These are phyloP conservation scores for Stercorarius parasiticus DNA, from an alignment of 2,113 vertebrate species.

Conservation along the genomic window DNA sequence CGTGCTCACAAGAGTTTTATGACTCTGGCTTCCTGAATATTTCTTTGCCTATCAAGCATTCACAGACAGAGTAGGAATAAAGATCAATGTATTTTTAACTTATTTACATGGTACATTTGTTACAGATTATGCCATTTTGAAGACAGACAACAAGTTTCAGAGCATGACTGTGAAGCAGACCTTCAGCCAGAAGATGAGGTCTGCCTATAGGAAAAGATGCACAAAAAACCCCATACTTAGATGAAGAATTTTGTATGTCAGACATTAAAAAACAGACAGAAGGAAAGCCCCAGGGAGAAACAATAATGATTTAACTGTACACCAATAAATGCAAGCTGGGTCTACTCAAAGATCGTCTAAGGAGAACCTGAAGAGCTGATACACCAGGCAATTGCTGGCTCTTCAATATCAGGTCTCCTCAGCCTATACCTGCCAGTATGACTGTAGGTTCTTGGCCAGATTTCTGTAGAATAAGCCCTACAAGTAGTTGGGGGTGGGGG, in stretches of 20 bases:
- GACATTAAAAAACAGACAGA: not conserved
- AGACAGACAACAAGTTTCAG: not conserved
- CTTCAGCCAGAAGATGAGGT: not conserved
- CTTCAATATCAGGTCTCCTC: not conserved
- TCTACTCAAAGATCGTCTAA: not conserved
- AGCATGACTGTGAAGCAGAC: not conserved
- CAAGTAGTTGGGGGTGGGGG: not conserved
- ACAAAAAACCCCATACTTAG: not conserved
- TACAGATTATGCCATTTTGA: conserved; percentile 16
- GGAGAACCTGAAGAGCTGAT: not conserved
- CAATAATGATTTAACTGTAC: not conserved
- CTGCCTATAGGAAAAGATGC: not conserved
- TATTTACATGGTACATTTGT: conserved; percentile 37
- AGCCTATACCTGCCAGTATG: not conserved
- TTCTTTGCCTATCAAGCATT: not conserved
- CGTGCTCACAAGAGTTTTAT: not conserved
- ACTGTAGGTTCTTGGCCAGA: not conserved
- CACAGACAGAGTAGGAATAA: conserved; percentile 3
- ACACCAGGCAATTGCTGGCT: not conserved
- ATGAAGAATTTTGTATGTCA: not conserved
- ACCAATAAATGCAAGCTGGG: not conserved
- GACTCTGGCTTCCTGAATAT: not conserved
- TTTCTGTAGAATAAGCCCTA: not conserved
- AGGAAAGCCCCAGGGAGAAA: not conserved
- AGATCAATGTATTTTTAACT: conserved; percentile 37